These are phyloP conservation scores for Cylloceria caligata DNA, from an alignment of 2,888 invertebrate species.

Conservation along the genomic window DNA sequence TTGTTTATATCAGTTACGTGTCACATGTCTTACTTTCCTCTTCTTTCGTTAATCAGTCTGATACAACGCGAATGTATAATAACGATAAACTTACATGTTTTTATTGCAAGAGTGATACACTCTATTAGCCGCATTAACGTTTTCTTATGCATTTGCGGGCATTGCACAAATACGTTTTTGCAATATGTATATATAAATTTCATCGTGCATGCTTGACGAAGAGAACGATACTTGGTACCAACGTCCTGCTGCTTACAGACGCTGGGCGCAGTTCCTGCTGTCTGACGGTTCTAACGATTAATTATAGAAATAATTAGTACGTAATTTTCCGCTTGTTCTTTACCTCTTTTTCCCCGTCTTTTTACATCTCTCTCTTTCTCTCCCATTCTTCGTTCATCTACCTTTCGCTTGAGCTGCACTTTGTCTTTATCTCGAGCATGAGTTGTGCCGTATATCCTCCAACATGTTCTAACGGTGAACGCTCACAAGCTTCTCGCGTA, in stretches of 20 bases:
- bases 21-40: too few relatives aligned
- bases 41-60: too few relatives aligned
- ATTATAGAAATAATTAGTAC: conserved; percentile 80
- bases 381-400: neutral
- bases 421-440: conserved; percentile 61
- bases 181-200: too few relatives aligned
- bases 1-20: too few relatives aligned
- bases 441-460: conserved; percentile 57
- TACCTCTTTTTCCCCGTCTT: conserved; percentile 30
- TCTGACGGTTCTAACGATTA: conserved; percentile 73
- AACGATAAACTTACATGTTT: too few relatives aligned
- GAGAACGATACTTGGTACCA: conserved; percentile 1
- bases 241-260: too few relatives aligned
- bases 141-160: too few relatives aligned
- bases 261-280: conserved; percentile 10
- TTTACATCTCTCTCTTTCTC: conserved; percentile 15
- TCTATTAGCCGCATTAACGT: too few relatives aligned
- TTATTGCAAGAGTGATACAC: too few relatives aligned
- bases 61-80: too few relatives aligned
- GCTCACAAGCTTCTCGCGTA: conserved; percentile 57
- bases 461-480: conserved; percentile 74
- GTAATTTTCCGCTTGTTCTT: conserved; percentile 73
- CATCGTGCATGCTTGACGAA: too few relatives aligned
- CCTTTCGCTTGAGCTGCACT: conserved; percentile 4
- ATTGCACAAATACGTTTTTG: too few relatives aligned